phyloP scores from a whole-genome alignment of 2,888 invertebrate species.

The Operophtera brumata region DNA sequence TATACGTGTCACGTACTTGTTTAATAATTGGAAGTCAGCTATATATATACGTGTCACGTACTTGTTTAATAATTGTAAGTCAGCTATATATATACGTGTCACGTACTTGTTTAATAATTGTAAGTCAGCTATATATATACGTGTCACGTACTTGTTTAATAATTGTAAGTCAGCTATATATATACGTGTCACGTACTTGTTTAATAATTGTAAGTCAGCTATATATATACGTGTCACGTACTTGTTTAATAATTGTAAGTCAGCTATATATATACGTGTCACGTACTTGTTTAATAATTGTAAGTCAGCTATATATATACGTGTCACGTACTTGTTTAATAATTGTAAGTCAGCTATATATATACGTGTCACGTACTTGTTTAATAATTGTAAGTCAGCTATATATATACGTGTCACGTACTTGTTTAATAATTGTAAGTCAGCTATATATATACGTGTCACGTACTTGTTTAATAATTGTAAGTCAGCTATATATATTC shows the following conservation, averaged over 20 bases:
- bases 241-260: slow-evolving; percentile 19
- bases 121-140: slow-evolving; percentile 24
- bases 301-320: slow-evolving; percentile 24
- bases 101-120: slow-evolving; percentile 24
- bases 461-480: slow-evolving; percentile 24
- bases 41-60: slow-evolving; percentile 28
- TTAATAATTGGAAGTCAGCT: slow-evolving; percentile 22
- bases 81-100: slow-evolving; percentile 24
- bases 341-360: slow-evolving; percentile 22
- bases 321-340: slow-evolving; percentile 24
- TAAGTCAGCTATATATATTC: slow-evolving; percentile 24
- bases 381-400: slow-evolving; percentile 22
- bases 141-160: slow-evolving; percentile 24
- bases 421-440: slow-evolving; percentile 19
- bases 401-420: slow-evolving; percentile 28
- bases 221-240: slow-evolving; percentile 28
- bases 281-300: slow-evolving; percentile 24
- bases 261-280: slow-evolving; percentile 24
- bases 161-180: slow-evolving; percentile 22
- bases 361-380: slow-evolving; percentile 24
- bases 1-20: slow-evolving; percentile 24
- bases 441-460: slow-evolving; percentile 24
- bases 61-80: slow-evolving; percentile 19
- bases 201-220: slow-evolving; percentile 22
- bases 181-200: slow-evolving; percentile 24